Base-by-base conservation (phyloP, 1,140 invertebrate species). In the Pteromalus puparum region DNA sequence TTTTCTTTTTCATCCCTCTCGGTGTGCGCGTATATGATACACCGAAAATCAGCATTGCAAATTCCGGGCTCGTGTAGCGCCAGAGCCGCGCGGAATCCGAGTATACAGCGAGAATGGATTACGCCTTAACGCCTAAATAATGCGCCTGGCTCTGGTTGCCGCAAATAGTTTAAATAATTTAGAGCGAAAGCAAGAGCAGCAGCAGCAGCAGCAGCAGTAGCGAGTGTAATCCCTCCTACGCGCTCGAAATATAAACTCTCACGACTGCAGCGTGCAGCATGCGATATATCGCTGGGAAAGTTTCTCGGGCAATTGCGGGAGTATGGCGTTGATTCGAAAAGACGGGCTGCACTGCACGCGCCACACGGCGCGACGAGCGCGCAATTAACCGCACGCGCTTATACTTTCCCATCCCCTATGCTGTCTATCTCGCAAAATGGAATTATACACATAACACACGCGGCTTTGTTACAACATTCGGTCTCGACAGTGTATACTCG, bases 41-140 rank as follows among this genome's bases (percentile, higher is more conserved):
- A 42, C 18, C 21, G 34, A 9, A 34, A 28, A 74, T 74, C 34
- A 74, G 72, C 72, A 74, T 74, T 74, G 72, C 30, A 74, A 42
- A 74, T 74, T 74, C n/a, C 34, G 12, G 9, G 72, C 72, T 42
- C 12, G 26, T 73, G 24, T 73, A 73, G 5, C n/a, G 12, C 28
- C 34, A 1, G 7, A 2, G 34, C 30, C 18, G 30, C 18, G 30
- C 3, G 26, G 26, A 34, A n/a, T 38, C 15, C 21, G 30, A 74
- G 72, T 24, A 24, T 26, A 13, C 3, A 74, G 72, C 30, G 21
- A 42, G 21, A 74, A 74, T 74, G 72, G 34, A 74, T 74, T 74
- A 42, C 72, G 13, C 34, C 24, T 70, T 70, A 70, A 70, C 15
- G 24, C 26, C 28, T 26, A 70, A 70, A 70, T 70, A 70, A 70